phyloP scores from a whole-genome alignment of 2,113 vertebrate species.

The Coturnix japonica region DNA sequence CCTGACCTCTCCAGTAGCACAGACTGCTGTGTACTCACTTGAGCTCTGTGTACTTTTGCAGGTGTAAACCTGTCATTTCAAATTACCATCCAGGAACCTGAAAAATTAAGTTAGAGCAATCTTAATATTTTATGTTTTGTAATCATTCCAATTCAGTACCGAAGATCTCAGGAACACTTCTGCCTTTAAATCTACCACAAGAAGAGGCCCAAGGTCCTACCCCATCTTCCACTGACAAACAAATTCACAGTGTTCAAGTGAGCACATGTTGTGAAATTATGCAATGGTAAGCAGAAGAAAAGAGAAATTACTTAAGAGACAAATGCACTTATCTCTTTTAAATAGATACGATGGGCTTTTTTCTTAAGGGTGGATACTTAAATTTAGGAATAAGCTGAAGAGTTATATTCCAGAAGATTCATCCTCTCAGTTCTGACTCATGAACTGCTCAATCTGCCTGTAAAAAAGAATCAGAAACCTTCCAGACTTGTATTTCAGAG shows the following conservation, averaged over 20 bases:
- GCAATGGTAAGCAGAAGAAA: neutral
- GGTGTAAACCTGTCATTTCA: neutral
- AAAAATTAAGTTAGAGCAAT: neutral
- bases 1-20: neutral
- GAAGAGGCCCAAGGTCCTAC: neutral
- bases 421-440: neutral
- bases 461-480: neutral
- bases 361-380: neutral
- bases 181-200: neutral
- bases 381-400: neutral
- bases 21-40: fast-evolving
- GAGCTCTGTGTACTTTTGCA: neutral
- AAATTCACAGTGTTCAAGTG: fast-evolving
- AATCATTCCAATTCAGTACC: neutral
- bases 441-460: neutral
- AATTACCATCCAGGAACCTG: neutral
- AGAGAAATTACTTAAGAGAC: neutral
- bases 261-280: neutral
- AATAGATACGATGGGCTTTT: neutral
- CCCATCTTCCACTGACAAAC: neutral
- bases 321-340: neutral
- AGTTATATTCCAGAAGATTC: neutral
- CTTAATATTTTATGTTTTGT: neutral
- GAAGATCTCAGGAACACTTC: neutral
- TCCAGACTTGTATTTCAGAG: neutral